Percentiles rank a stretch among this genome's conserved stretches.
Conservation (phyloP, 2,888 invertebrate species). For the Sesia bembeciformis region DNA sequence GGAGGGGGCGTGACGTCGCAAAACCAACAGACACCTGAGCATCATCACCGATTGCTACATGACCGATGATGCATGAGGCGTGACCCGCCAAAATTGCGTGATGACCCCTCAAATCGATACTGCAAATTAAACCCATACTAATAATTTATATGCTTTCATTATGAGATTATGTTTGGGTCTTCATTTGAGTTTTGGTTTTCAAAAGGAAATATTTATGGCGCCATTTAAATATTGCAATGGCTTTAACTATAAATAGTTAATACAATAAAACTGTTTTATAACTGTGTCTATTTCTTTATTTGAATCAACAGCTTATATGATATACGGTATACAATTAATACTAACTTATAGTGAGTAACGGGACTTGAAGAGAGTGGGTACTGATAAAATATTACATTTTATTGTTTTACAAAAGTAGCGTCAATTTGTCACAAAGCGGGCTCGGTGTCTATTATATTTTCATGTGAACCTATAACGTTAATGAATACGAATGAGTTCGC, state of each 20-base stretch:
- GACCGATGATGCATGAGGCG: neutral
- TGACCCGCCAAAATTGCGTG: neutral
- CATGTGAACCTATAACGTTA: conserved; percentile 39
- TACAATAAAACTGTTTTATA: no score
- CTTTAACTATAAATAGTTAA: no score
- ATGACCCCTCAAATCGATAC: neutral
- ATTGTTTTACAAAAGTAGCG: neutral
- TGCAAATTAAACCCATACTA: neutral
- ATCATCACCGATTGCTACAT: conserved; percentile 2
- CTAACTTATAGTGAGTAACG: no score
- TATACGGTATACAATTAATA: no score
- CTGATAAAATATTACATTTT: no score
- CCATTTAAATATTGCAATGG: no score
- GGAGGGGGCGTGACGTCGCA: conserved; percentile 53
- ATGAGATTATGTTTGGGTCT: no score
- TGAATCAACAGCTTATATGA: no score
- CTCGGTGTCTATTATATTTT: conserved; percentile 25
- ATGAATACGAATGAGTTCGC: conserved; percentile 45
- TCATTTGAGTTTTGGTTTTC: no score
- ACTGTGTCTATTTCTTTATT: no score
- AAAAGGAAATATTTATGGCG: no score
- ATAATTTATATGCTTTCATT: neutral
- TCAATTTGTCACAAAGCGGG: conserved; percentile 22
- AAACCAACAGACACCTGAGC: conserved; percentile 47
- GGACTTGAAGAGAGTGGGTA: no score